Evolutionary conservation across 92 coral and sea anemone species (phyloP), one percentile per base, ranked within the genome.

Genomic region (Metridium senile): DNA sequence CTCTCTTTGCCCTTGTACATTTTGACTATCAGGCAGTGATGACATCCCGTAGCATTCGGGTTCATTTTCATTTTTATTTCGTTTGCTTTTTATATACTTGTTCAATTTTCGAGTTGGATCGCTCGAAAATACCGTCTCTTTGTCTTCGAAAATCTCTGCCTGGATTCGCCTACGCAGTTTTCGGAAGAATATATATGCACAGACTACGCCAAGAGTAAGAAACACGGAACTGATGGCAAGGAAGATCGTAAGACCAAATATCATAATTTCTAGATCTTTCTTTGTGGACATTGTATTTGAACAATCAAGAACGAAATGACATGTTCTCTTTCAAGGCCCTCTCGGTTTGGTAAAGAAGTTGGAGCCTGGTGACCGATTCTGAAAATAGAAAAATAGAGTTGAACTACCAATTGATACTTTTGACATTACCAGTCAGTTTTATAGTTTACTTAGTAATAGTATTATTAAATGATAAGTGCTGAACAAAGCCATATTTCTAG

Each of bases 91-190:
- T 1, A 20, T 23, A 45, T 70, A 70, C 25, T 70, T 70, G 25
- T 70, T 70, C 23, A 4, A 3, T 19, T 54, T 54, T 16, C 25
- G 61, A 54, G 25, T 8, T 46, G 61, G 3, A 10, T 39, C n/a
- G 21, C 45, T 49, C 58, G 45, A 21, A n/a, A 11, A 2, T 47
- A 7, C 21, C 72, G n/a, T 26, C 61, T 70, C 49, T 21, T 9
- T 11, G 20, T 43, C 62, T 0, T 21, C 28, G 70, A 6, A 19
- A 18, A 70, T 19, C 54, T 45, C 62, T 70, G 33, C 58, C 31
- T 73, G 29, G 2, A 73, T 56, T 73, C 29, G 29, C 33, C 53
- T 73, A 52, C 68, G 68, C 28, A 75, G 25, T 45, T 26, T 59
- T 26, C 62, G 66, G 80, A 61, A 59, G 34, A 1, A 59, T 19